Conservation (phyloP, 2,797 vertebrate species). For the Epinephelus awoara region DNA sequence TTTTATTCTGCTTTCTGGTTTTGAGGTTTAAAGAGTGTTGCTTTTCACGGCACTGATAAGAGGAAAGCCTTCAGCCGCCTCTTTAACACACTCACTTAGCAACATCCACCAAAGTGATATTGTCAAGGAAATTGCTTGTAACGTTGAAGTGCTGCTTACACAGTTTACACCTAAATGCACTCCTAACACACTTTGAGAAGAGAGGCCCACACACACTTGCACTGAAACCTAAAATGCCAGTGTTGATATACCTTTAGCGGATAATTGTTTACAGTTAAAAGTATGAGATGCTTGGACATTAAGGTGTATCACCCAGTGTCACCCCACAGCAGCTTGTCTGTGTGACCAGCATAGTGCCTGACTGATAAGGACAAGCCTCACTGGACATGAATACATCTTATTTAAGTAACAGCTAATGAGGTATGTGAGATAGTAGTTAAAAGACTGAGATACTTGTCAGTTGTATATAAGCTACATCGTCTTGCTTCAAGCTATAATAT, state of each 20-base stretch:
- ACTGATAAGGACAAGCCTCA: slow-evolving; percentile 32
- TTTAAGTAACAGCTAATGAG: slow-evolving; percentile 12
- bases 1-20: slow-evolving; percentile 11
- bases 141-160: slow-evolving; percentile 43
- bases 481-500: slow-evolving; percentile 27
- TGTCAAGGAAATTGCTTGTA: slow-evolving; percentile 25
- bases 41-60: slow-evolving; percentile 25
- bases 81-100: slow-evolving; percentile 16
- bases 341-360: slow-evolving; percentile 68
- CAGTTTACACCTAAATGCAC: slow-evolving; percentile 59
- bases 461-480: slow-evolving; percentile 23
- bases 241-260: slow-evolving; percentile 38
- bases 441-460: slow-evolving; percentile 14
- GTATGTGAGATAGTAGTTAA: slow-evolving; percentile 2
- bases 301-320: slow-evolving; percentile 10
- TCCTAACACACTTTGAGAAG: slow-evolving; percentile 23
- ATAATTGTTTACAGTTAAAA: slow-evolving; percentile 49
- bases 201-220: slow-evolving; percentile 43
- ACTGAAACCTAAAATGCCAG: slow-evolving; percentile 50
- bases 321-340: slow-evolving; percentile 33
- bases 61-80: slow-evolving; percentile 17
- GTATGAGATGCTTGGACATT: slow-evolving; percentile 30
- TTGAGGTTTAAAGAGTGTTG: slow-evolving; percentile 37
- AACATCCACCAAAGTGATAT: slow-evolving; percentile 54
- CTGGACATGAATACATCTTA: slow-evolving; percentile 23